Percentiles rank a stretch among this genome's conserved stretches.
Conservation (phyloP, 2,888 invertebrate genomes). For the Drosophila kanekoi region DNA sequence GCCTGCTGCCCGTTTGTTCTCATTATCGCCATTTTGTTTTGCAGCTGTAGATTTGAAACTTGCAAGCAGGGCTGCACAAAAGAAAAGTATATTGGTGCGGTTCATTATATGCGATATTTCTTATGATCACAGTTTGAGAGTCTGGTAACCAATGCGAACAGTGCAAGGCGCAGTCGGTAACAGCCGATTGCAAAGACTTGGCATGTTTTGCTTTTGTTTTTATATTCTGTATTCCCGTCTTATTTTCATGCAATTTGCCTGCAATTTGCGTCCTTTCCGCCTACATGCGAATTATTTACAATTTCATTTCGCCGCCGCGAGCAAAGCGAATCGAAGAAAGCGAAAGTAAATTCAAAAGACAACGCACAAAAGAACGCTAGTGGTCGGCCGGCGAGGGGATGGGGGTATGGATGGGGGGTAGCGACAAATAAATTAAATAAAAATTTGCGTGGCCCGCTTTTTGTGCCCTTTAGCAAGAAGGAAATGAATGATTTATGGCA, state of each 20-base stretch:
- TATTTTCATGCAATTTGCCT: constrained; percentile 67
- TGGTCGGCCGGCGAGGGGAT: background rate
- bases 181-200: background rate
- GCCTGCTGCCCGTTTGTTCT: too few species aligned
- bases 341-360: constrained; percentile 36
- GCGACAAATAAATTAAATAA: constrained; percentile 62
- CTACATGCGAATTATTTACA: constrained; percentile 56
- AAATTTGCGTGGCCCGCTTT: constrained; percentile 45
- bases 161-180: background rate
- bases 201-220: background rate
- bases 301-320: constrained; percentile 50
- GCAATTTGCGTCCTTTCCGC: constrained; percentile 64
- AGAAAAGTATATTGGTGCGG: too few species aligned
- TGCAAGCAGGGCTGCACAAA: too few species aligned
- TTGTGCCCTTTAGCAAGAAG: constrained; percentile 42
- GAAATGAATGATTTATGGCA: constrained; percentile 71
- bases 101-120: too few species aligned
- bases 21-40: background rate
- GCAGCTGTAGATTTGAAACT: too few species aligned
- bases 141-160: background rate
- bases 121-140: too few species aligned
- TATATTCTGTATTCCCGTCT: constrained; percentile 13
- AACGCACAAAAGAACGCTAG: background rate
- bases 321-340: constrained; percentile 41
- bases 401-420: constrained; percentile 5